These are phyloP conservation scores for Synanthedon formicaeformis DNA, from an alignment of 2,888 invertebrate genomes.

Conservation along the genomic window DNA sequence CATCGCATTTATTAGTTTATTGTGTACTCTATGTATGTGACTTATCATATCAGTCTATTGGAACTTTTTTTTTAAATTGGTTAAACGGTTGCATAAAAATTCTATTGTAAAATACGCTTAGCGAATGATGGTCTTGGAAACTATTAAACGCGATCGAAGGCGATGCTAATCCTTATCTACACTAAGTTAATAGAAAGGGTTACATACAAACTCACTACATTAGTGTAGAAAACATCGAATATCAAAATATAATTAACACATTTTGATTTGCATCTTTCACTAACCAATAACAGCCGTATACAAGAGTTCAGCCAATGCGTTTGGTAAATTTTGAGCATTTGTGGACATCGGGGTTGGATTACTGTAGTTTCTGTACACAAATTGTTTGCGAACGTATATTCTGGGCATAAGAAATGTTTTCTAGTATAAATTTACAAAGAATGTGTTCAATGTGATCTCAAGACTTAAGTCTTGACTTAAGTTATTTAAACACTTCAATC, in stretches of 20 bases:
- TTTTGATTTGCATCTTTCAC: conserved; percentile 62
- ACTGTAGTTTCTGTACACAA: no score
- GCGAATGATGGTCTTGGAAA: conserved; percentile 10
- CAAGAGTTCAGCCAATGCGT: conserved; percentile 65
- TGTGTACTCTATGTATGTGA: background rate
- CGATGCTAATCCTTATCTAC: conserved; percentile 41
- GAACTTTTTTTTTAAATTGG: conserved; percentile 2
- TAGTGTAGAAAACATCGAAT: conserved; percentile 68
- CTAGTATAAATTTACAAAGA: no score
- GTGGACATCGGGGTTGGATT: conserved; percentile 40
- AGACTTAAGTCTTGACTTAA: no score
- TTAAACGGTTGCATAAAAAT: conserved; percentile 3
- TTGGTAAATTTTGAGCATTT: conserved; percentile 51
- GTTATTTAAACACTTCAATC: no score
- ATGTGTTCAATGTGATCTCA: no score
- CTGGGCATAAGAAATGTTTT: no score
- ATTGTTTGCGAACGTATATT: no score
- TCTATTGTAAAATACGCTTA: conserved; percentile 14
- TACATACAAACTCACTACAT: conserved; percentile 47
- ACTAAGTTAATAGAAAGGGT: conserved; percentile 45
- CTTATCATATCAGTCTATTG: conserved; percentile 6
- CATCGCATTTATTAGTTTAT: conserved; percentile 37
- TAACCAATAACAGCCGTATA: conserved; percentile 71
- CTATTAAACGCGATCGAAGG: conserved; percentile 48
- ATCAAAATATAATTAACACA: conserved; percentile 69